Percentiles rank a stretch among this genome's conserved stretches.
Evolutionary conservation across 2,888 invertebrate species (phyloP).

Genomic region (Caenorhabditis wallacei): DNA sequence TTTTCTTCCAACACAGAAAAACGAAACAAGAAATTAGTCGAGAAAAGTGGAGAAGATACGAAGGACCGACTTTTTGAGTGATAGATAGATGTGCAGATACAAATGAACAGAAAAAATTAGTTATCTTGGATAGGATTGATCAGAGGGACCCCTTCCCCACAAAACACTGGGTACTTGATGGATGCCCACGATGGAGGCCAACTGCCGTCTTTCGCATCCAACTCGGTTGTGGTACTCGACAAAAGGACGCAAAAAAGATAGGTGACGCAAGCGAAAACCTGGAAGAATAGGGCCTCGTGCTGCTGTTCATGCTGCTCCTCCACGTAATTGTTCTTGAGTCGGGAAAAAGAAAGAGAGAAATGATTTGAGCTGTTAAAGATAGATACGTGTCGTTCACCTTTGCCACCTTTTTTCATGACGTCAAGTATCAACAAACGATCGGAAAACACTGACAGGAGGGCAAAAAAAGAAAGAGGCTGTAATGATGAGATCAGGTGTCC

Average conservation of each 20-base stretch:
- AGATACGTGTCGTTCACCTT: slow-evolving; percentile 48
- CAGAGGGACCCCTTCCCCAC: slow-evolving; percentile 15
- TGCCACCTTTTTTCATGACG: slow-evolving; percentile 45
- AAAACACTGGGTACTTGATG: slow-evolving; percentile 53
- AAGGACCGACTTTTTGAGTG: slow-evolving; percentile 45
- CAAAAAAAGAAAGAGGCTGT: slow-evolving; percentile 27
- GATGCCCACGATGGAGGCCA: slow-evolving; percentile 36
- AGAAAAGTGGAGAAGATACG: slow-evolving; percentile 24
- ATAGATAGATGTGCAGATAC: slow-evolving; percentile 47
- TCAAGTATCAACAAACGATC: slow-evolving; percentile 52
- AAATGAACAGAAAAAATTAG: slow-evolving; percentile 61
- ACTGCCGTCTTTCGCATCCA: slow-evolving; percentile 21
- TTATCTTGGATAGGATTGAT: slow-evolving; percentile 39
- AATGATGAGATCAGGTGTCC: slow-evolving; percentile 22
- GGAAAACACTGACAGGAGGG: slow-evolving; percentile 42
- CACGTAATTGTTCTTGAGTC: slow-evolving; percentile 48
- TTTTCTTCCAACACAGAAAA: slow-evolving; percentile 36
- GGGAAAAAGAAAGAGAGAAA: background rate
- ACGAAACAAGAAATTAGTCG: slow-evolving; percentile 20
- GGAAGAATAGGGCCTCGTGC: slow-evolving; percentile 52
- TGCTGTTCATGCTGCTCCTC: slow-evolving; percentile 18
- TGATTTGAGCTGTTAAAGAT: slow-evolving; percentile 52
- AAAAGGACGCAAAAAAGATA: slow-evolving; percentile 36
- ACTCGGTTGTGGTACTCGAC: slow-evolving; percentile 28
- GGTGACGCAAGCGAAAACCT: slow-evolving; percentile 56